Conservation (phyloP, 1,140 invertebrate species). For the Formica selysi region DNA sequence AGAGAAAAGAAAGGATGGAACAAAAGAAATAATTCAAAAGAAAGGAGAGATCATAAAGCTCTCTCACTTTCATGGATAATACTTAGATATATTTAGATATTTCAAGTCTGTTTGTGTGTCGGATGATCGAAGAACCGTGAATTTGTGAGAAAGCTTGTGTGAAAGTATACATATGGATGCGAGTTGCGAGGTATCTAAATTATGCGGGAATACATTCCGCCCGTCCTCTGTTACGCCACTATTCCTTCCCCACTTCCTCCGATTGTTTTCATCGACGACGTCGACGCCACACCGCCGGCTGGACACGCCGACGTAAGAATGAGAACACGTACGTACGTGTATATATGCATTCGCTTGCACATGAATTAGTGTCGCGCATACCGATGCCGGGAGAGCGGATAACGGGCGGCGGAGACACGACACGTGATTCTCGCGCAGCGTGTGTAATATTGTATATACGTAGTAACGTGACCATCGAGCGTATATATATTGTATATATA, state of each 20-base stretch:
- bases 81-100: constrained; percentile 7
- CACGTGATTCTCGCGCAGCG: constrained; percentile 32
- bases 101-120: neutral
- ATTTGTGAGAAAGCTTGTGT: too few relatives aligned
- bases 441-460: neutral
- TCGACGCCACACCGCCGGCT: constrained; percentile 13
- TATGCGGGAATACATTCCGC: neutral
- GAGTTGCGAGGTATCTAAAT: neutral
- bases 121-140: too few relatives aligned
- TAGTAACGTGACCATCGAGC: constrained; percentile 22
- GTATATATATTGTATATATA: neutral
- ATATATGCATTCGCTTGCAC: constrained; percentile 23
- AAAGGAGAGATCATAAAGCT: neutral
- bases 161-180: too few relatives aligned
- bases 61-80: neutral
- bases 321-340: constrained; percentile 16
- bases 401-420: neutral
- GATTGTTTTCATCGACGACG: constrained; percentile 39
- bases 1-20: neutral
- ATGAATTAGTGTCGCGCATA: constrained; percentile 60
- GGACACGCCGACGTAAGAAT: constrained; percentile 40
- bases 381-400: constrained; percentile 46
- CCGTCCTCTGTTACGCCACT: neutral
- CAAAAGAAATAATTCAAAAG: neutral
- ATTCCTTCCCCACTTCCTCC: neutral